phyloP scores from a whole-genome alignment of 2,113 vertebrate genomes.

The Desmodus rotundus region DNA sequence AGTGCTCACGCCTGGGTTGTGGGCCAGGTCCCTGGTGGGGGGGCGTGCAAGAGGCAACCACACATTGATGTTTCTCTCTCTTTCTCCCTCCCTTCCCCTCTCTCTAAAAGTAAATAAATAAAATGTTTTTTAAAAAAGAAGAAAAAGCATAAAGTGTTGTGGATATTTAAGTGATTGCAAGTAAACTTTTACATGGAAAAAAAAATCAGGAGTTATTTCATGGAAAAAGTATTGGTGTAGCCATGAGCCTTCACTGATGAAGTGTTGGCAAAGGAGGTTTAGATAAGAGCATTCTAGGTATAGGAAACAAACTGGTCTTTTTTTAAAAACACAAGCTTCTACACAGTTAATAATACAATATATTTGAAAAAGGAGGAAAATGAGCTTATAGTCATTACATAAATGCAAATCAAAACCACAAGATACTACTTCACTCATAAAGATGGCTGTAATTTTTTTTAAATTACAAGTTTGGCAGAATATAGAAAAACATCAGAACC shows the following conservation, averaged over 20 bases:
- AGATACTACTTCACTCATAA: not conserved
- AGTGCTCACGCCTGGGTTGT: no score
- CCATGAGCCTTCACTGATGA: not conserved
- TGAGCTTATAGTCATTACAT: not conserved
- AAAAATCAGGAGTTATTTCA: not conserved
- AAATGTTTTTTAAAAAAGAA: not conserved
- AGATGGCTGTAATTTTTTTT: not conserved
- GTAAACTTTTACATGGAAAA: not conserved
- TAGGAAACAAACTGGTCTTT: not conserved
- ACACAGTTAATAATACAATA: not conserved
- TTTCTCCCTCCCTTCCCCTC: no score
- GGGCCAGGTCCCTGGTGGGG: no score
- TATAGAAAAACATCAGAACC: not conserved
- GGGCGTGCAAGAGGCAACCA: no score
- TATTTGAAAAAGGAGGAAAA: not conserved
- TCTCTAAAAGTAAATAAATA: no score
- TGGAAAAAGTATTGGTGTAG: not conserved
- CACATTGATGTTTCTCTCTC: no score
- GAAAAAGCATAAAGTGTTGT: not conserved
- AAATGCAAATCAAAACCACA: slow-evolving; percentile 19
- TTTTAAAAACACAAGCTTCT: not conserved
- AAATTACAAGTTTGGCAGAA: not conserved
- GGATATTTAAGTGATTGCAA: not conserved
- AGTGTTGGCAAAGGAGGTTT: not conserved
- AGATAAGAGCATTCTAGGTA: not conserved